Conservation (phyloP, 1,140 invertebrate species). For the Drosophila mauritiana region DNA sequence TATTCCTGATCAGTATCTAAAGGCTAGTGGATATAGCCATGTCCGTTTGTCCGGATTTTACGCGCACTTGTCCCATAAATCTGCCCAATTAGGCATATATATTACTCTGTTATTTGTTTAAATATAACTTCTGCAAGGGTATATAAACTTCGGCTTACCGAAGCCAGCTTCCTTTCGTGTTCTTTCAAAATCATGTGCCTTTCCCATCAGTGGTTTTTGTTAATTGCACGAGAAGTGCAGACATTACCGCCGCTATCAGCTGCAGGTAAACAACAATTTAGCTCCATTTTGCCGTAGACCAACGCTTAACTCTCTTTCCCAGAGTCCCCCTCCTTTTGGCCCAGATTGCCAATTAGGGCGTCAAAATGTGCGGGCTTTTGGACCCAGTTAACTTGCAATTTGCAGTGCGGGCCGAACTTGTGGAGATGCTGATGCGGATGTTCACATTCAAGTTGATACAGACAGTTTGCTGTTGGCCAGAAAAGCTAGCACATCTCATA, state of each 20-base stretch:
- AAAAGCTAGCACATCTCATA: constrained; percentile 13
- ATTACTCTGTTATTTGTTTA: too few relatives aligned
- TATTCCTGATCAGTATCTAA: too few relatives aligned
- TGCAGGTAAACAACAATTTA: constrained; percentile 59
- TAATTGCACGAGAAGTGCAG: constrained; percentile 29
- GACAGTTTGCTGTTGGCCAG: constrained; percentile 23
- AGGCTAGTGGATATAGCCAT: too few relatives aligned
- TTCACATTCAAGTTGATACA: constrained; percentile 26
- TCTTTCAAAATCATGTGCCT: not conserved
- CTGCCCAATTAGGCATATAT: too few relatives aligned
- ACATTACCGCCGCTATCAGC: constrained; percentile 36
- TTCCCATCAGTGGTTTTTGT: constrained; percentile 2
- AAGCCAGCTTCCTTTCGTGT: not conserved
- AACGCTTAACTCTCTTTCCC: not conserved
- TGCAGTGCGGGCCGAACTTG: constrained; percentile 12
- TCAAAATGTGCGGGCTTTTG: constrained; percentile 46
- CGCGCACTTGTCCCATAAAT: too few relatives aligned
- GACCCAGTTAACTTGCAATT: constrained; percentile 50
- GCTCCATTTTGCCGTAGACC: constrained; percentile 13
- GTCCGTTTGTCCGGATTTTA: too few relatives aligned
- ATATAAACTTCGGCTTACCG: too few relatives aligned
- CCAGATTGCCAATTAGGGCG: constrained; percentile 42
- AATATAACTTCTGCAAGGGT: too few relatives aligned
- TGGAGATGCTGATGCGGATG: constrained; percentile 13
- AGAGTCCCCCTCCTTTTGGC: not conserved